A percentile compares a stretch with the other conserved stretches of the same genome.
Conservation (phyloP, 2,888 invertebrate genomes). For the Macrosiphum euphorbiae region DNA sequence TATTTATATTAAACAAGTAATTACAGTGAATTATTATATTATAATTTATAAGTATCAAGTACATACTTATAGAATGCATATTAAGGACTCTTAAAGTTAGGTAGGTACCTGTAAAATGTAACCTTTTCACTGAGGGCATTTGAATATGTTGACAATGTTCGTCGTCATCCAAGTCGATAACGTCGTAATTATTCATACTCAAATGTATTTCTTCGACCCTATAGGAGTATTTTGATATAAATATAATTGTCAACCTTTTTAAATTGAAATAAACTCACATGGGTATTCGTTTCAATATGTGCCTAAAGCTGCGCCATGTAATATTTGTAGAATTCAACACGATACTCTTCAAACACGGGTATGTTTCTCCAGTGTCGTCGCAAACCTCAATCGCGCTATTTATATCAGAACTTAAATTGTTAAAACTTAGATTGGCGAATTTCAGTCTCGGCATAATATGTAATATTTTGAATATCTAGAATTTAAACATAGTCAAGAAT, state of each 20-base stretch:
- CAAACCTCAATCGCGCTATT: slow-evolving; percentile 69
- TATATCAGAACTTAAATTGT: slow-evolving; percentile 80
- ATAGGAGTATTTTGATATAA: not conserved
- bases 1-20: not conserved
- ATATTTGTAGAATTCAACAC: slow-evolving; percentile 88
- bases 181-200: slow-evolving; percentile 89
- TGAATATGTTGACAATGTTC: slow-evolving; percentile 70
- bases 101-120: slow-evolving; percentile 87
- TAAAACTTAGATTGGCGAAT: slow-evolving; percentile 93
- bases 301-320: slow-evolving; percentile 86
- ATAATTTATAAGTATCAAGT: not conserved
- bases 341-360: slow-evolving; percentile 68
- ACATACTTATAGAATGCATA: not conserved
- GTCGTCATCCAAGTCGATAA: slow-evolving; percentile 77
- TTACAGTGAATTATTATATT: not conserved
- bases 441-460: slow-evolving; percentile 89
- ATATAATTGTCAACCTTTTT: not conserved
- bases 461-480: slow-evolving; percentile 86
- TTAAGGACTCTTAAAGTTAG: not conserved
- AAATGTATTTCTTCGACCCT: slow-evolving; percentile 90
- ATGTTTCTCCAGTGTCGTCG: slow-evolving; percentile 66
- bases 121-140: slow-evolving; percentile 80
- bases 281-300: slow-evolving; percentile 81
- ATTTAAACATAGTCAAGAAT: slow-evolving; percentile 63
- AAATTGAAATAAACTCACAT: slow-evolving; percentile 70